Conservation (phyloP, 2,797 vertebrate species). For the Tenualosa ilisha region DNA sequence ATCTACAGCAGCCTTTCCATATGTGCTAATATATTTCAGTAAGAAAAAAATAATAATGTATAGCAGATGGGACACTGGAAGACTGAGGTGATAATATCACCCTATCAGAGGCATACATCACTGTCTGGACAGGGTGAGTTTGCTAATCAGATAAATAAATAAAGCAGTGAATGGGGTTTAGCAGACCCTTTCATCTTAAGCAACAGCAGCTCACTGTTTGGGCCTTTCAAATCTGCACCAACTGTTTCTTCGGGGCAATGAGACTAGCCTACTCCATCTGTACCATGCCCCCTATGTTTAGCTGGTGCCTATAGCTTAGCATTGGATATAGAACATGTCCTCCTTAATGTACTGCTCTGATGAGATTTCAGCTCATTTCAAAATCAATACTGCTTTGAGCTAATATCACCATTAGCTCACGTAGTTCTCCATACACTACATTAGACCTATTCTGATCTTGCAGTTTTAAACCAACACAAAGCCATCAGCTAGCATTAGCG, state of each 20-base stretch:
- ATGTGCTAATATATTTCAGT: background rate
- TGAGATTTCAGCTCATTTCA: background rate
- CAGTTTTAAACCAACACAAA: background rate
- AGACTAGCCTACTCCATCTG: no score
- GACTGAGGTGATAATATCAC: background rate
- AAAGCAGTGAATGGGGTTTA: no score
- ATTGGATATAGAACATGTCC: background rate
- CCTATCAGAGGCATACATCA: background rate
- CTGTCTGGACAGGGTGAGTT: background rate
- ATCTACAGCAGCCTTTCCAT: background rate
- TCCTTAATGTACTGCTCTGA: background rate
- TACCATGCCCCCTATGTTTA: no score
- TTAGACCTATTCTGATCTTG: background rate
- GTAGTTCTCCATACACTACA: background rate
- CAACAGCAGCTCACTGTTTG: no score
- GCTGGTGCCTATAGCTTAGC: background rate
- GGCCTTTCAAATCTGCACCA: no score
- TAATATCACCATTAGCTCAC: background rate
- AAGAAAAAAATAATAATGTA: background rate
- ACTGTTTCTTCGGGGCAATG: no score
- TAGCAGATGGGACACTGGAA: slow-evolving; percentile 14
- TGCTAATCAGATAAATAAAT: background rate
- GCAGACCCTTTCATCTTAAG: no score
- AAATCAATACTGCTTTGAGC: slow-evolving; percentile 4
- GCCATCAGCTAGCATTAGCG: slow-evolving; percentile 11